A percentile compares a stretch with the other conserved stretches of the same genome.
These are phyloP conservation scores for Odontocerum albicorne DNA, from an alignment of 2,888 invertebrate species.

Conservation along the genomic window DNA sequence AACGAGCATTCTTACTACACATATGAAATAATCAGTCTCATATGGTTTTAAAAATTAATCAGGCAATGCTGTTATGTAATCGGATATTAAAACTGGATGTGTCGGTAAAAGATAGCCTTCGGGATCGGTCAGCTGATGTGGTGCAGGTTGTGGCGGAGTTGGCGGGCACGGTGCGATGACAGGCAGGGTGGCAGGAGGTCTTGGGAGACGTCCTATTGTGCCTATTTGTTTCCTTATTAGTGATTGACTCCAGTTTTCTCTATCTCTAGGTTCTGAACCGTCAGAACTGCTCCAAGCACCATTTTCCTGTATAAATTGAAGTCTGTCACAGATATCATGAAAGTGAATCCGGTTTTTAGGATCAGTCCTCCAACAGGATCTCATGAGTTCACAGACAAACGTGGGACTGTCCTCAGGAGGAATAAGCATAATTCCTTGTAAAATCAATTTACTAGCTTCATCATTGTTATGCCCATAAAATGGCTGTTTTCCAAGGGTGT, in stretches of 20 bases:
- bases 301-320: conserved; percentile 52
- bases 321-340: conserved; percentile 65
- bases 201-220: conserved; percentile 39
- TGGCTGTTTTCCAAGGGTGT: conserved; percentile 89
- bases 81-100: conserved; percentile 50
- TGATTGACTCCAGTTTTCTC: conserved; percentile 14
- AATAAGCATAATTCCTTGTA: conserved; percentile 76
- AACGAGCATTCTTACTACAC: no score
- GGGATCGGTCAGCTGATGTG: conserved; percentile 60
- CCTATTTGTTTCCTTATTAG: conserved; percentile 2
- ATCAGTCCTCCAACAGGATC: conserved; percentile 79
- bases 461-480: conserved; percentile 90
- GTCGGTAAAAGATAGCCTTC: conserved; percentile 70
- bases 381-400: conserved; percentile 74
- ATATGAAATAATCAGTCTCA: no score
- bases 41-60: conserved; percentile 36
- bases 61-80: conserved; percentile 61
- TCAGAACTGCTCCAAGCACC: conserved; percentile 24
- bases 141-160: conserved; percentile 57
- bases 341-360: conserved; percentile 76
- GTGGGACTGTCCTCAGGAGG: conserved; percentile 79
- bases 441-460: conserved; percentile 78
- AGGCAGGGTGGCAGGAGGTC: conserved; percentile 43
- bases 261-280: conserved; percentile 5
- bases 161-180: conserved; percentile 25